Evolutionary conservation across 2,888 invertebrate species (phyloP).

Genomic region (Chymomyza fuscimana): DNA sequence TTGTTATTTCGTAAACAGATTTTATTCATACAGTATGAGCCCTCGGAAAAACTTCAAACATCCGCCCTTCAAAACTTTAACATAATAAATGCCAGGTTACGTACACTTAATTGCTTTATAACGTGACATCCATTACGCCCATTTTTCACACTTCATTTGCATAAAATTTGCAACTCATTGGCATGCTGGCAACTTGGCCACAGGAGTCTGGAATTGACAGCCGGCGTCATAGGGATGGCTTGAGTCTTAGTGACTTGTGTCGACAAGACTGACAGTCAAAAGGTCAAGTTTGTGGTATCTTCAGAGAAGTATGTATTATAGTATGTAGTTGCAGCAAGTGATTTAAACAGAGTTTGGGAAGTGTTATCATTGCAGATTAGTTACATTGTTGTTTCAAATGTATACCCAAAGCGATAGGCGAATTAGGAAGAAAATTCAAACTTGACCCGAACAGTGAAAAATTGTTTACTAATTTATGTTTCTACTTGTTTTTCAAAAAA

Average conservation of each 20-base stretch:
- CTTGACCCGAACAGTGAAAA: too few relatives aligned
- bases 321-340: not conserved
- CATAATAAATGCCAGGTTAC: not conserved
- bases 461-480: too few relatives aligned
- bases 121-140: constrained; percentile 35
- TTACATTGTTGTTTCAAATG: not conserved
- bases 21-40: too few relatives aligned
- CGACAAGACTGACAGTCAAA: constrained; percentile 31
- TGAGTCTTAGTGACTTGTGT: constrained; percentile 45
- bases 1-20: not conserved
- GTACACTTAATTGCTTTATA: constrained; percentile 36
- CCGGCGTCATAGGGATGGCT: constrained; percentile 26
- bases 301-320: not conserved
- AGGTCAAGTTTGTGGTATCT: constrained; percentile 31
- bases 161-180: constrained; percentile 62
- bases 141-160: constrained; percentile 51
- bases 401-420: too few relatives aligned
- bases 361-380: not conserved
- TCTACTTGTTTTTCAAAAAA: too few relatives aligned
- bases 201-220: constrained; percentile 23
- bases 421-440: too few relatives aligned
- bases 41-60: not conserved
- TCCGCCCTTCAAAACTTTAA: not conserved
- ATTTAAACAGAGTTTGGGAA: not conserved
- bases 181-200: constrained; percentile 19